Base-by-base conservation (phyloP, 2,797 vertebrate genomes). In the Cygnus olor region DNA sequence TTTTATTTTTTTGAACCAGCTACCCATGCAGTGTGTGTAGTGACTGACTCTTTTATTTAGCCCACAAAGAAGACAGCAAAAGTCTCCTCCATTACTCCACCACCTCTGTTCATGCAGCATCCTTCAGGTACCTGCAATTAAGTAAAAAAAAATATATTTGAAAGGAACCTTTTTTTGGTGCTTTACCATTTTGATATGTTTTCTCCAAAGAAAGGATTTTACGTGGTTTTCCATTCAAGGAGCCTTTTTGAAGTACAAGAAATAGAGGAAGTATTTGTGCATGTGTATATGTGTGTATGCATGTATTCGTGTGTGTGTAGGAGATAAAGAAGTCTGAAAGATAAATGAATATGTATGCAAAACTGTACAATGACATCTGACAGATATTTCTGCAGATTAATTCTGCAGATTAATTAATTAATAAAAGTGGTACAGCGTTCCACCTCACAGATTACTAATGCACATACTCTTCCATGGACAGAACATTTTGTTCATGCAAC, bases 341-440 rank as follows among this genome's bases (percentile, higher is more conserved):
- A 12, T 58, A 72, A 74, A 88, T 84, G 24, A 65, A 93, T 86
- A 74, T n/a, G 44, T 42, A 57, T 42, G 40, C 30, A 82, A 17
- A 36, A 49, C 28, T 34, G 21, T 25, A 15, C 0, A 0, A 36
- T 87, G 71, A 57, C 36, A 80, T 68, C 57, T 90, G 60, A 90
- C 25, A 53, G 66, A 36, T 63, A 71, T n/a, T 74, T 88, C 34
- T 79, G 42, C 7, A 76, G 63, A 85, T 86, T 73, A 77, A 66
- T 74, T 88, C 34, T 79, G 38, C 9, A 76, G 66, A 85, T 86
- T 73, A 77, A 66, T 88, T 93, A 63, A 38, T 38, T 38, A 38
- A 38, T 38, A 38, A 65, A 47, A 68, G 49, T 53, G 21, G 53
- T 34, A 60, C 44, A 34, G 8, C 18, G 30, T 79, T 89, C 69